These are phyloP conservation scores for Phyllopteryx taeniolatus DNA, from an alignment of 2,113 vertebrate species.

Conservation along the genomic window DNA sequence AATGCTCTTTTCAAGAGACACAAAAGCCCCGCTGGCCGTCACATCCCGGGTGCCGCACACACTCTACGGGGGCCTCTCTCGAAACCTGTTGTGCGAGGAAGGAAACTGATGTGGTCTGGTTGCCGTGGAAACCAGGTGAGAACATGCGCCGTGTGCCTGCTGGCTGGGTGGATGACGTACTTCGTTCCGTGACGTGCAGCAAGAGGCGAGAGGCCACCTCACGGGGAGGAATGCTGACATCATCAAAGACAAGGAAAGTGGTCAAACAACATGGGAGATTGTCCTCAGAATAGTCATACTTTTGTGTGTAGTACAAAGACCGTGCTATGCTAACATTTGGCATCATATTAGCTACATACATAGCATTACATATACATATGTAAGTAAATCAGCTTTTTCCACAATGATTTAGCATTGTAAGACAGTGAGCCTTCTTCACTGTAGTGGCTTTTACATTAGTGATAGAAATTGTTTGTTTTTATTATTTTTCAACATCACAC, in stretches of 20 bases:
- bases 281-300: neutral
- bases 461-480: no score
- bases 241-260: conserved; percentile 18
- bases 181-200: conserved; percentile 71
- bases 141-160: conserved; percentile 46
- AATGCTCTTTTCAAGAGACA: neutral
- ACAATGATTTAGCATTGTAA: no score
- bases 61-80: conserved; percentile 49
- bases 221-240: conserved; percentile 25
- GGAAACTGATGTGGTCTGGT: conserved; percentile 74
- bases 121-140: conserved; percentile 73
- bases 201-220: conserved; percentile 28
- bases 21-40: neutral
- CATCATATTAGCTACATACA: no score
- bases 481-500: no score
- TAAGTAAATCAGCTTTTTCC: no score
- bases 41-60: neutral
- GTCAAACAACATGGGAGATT: conserved; percentile 16
- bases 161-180: conserved; percentile 61
- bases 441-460: no score
- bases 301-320: neutral
- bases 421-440: no score
- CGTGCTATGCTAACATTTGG: no score
- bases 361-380: no score
- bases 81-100: conserved; percentile 46